A percentile compares a stretch with the other conserved stretches of the same genome.
Conservation (phyloP, 2,888 invertebrate genomes). For the Yponomeuta evonymella region DNA sequence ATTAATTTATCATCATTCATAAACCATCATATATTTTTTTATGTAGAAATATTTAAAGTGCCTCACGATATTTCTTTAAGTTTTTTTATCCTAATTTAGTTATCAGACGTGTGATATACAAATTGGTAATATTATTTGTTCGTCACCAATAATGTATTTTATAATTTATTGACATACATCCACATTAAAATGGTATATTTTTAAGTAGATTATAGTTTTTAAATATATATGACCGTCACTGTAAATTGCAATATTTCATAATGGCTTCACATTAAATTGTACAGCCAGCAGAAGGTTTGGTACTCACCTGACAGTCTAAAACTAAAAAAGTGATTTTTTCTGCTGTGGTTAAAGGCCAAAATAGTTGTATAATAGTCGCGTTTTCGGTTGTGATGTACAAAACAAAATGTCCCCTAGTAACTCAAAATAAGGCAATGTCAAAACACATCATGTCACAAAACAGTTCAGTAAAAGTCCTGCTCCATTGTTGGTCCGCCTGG, state of each 20-base stretch:
- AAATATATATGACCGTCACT: background rate
- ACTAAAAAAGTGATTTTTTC: background rate
- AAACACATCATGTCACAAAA: too few relatives aligned
- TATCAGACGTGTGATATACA: slow-evolving; percentile 22
- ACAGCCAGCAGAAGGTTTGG: background rate
- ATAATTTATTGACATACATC: background rate
- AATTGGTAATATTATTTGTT: background rate
- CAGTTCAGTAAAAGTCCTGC: too few relatives aligned
- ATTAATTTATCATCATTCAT: slow-evolving; percentile 17
- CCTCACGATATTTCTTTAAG: slow-evolving; percentile 22
- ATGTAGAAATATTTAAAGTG: slow-evolving; percentile 21
- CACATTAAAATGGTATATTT: background rate
- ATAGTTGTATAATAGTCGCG: background rate
- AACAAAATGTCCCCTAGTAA: background rate
- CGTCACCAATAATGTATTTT: background rate
- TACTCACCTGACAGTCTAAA: background rate
- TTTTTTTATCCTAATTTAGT: slow-evolving; percentile 21
- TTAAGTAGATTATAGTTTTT: background rate
- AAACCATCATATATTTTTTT: background rate
- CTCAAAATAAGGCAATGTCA: too few relatives aligned
- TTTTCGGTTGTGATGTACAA: background rate
- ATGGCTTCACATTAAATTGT: background rate
- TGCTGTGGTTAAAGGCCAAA: background rate
- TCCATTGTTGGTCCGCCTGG: too few relatives aligned
- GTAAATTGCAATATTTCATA: background rate